Evolutionary conservation across 2,113 vertebrate species (phyloP).

Genomic region (Gadus macrocephalus): DNA sequence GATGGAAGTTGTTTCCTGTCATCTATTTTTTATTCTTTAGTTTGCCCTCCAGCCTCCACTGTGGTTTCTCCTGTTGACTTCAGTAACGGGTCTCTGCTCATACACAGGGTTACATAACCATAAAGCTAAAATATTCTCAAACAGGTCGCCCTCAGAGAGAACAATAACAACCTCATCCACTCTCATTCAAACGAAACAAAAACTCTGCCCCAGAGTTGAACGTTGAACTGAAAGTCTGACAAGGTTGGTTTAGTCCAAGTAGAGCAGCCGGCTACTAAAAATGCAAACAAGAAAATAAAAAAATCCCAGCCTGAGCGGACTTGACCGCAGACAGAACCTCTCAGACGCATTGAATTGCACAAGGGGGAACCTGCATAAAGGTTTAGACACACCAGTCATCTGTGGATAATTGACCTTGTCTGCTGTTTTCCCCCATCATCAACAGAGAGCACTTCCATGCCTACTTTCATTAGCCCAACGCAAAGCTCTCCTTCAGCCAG

Average conservation of each 20-base stretch:
- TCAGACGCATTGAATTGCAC: conserved; percentile 11
- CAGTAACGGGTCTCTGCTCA: conserved; percentile 65
- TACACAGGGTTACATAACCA: conserved; percentile 2
- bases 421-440: conserved; percentile 53
- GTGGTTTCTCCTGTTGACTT: conserved; percentile 52
- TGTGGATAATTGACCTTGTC: conserved; percentile 54
- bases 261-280: too few relatives aligned
- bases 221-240: too few relatives aligned
- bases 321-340: not conserved
- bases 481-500: conserved; percentile 45
- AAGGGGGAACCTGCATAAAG: conserved; percentile 13
- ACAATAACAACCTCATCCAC: too few relatives aligned
- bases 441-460: conserved; percentile 53
- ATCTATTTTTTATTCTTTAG: not conserved
- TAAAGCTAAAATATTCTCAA: not conserved
- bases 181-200: too few relatives aligned
- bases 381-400: conserved; percentile 32
- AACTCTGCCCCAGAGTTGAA: too few relatives aligned
- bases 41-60: conserved; percentile 55
- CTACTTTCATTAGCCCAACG: conserved; percentile 59
- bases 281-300: too few relatives aligned
- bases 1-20: conserved; percentile 17
- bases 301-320: too few relatives aligned
- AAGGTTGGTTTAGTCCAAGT: too few relatives aligned
- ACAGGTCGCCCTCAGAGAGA: too few relatives aligned